phyloP scores from a whole-genome alignment of 2,113 vertebrate species.

The Crotalus viridis region DNA sequence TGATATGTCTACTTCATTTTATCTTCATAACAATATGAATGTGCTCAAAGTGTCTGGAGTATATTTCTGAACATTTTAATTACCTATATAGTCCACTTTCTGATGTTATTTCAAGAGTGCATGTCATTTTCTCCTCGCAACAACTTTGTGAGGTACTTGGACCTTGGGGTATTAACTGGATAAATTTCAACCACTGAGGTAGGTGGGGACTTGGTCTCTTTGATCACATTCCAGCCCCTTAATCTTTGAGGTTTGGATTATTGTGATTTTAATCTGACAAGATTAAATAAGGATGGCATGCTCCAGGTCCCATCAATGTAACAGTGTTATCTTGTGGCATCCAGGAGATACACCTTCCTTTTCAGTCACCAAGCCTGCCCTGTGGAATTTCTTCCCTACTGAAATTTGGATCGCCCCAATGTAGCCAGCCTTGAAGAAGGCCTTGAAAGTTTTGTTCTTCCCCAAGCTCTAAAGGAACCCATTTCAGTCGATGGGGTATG shows the following conservation, averaged over 20 bases:
- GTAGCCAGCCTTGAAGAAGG: neutral
- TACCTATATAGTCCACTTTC: neutral
- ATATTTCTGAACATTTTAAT: neutral
- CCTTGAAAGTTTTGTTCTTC: neutral
- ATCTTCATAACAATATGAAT: neutral
- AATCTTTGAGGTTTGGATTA: neutral
- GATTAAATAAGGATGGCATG: neutral
- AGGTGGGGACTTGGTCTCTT: neutral
- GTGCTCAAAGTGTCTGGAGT: neutral
- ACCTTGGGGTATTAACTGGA: neutral
- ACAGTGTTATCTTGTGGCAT: neutral
- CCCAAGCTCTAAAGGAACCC: neutral
- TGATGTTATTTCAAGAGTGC: neutral
- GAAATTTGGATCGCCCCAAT: neutral
- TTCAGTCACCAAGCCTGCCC: neutral
- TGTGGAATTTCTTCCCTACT: neutral
- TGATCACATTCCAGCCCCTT: neutral
- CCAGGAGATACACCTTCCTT: neutral
- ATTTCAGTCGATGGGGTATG: neutral
- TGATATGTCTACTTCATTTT: neutral
- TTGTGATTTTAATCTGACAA: neutral
- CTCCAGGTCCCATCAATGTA: neutral
- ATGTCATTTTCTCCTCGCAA: neutral
- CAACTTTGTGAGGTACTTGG: neutral
- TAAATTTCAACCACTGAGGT: neutral